phyloP scores from a whole-genome alignment of 2,888 invertebrate species.

The Eristalis tenax region DNA sequence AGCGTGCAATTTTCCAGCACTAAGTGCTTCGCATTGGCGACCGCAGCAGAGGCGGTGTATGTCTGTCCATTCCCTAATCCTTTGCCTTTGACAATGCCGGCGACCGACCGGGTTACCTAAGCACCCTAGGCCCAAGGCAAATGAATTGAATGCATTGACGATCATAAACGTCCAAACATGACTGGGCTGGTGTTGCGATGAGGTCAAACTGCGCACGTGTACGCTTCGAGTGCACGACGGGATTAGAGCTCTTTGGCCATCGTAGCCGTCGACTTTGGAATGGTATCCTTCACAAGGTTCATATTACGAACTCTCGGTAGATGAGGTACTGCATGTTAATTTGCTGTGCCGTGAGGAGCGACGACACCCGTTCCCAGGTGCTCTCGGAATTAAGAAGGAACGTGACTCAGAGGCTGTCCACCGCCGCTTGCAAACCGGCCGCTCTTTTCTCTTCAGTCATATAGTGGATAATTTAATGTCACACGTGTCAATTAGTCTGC shows the following conservation, averaged over 20 bases:
- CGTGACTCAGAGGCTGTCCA: constrained; percentile 4
- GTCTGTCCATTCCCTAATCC: constrained; percentile 27
- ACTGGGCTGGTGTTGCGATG: neutral
- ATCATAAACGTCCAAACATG: constrained; percentile 25
- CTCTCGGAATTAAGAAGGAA: neutral
- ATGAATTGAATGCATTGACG: neutral
- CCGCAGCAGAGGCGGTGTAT: neutral
- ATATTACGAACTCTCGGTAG: constrained; percentile 18
- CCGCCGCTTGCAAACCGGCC: neutral
- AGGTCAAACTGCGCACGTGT: constrained; percentile 1
- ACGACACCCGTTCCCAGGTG: neutral
- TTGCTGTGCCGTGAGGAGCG: neutral
- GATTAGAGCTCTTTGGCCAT: constrained; percentile 12
- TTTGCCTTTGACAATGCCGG: constrained; percentile 18
- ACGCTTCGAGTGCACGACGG: constrained; percentile 18
- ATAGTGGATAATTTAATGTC: constrained; percentile 46
- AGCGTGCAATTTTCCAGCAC: constrained; percentile 43
- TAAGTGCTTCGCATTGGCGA: constrained; percentile 8
- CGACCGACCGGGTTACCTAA: neutral
- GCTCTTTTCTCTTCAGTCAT: constrained; percentile 1
- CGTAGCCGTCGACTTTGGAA: no score
- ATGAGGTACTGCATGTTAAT: neutral
- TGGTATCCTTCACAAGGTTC: constrained; percentile 16
- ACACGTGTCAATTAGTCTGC: constrained; percentile 49
- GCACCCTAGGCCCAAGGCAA: neutral